Conservation (phyloP, 2,888 invertebrate species). For the Drosophila parthenogenetica region DNA sequence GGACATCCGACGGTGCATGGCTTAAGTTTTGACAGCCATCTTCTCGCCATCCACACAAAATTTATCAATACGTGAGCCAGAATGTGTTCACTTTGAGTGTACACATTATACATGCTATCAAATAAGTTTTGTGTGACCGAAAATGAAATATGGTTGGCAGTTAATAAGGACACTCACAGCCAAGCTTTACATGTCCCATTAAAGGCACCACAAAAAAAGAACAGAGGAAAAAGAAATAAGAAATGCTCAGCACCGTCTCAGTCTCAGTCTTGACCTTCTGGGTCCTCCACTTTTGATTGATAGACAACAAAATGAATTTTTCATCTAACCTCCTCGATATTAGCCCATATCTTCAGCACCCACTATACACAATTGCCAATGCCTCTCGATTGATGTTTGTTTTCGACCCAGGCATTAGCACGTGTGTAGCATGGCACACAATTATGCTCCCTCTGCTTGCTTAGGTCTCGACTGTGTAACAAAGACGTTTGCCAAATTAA, state of each 20-base stretch:
- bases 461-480: conserved; percentile 36
- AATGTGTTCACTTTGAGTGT: conserved; percentile 1
- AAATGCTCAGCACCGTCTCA: not conserved
- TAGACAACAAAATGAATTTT: conserved; percentile 71
- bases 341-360: not conserved
- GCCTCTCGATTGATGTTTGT: conserved; percentile 38
- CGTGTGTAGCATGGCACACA: conserved; percentile 29
- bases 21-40: conserved; percentile 56
- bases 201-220: conserved; percentile 36
- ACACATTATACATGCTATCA: conserved; percentile 18
- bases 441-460: conserved; percentile 28
- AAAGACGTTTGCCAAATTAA: conserved; percentile 58
- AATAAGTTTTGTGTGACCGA: conserved; percentile 41
- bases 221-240: not conserved
- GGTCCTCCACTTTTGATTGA: conserved; percentile 59
- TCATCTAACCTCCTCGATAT: conserved; percentile 36
- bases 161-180: conserved; percentile 68
- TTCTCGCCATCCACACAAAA: conserved; percentile 42
- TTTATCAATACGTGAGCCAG: conserved; percentile 63
- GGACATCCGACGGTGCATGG: conserved; percentile 53
- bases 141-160: conserved; percentile 67
- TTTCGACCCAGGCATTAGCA: conserved; percentile 38
- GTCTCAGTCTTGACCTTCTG: conserved; percentile 26
- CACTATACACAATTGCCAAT: conserved; percentile 5
- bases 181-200: conserved; percentile 56